Evolutionary conservation across 2,113 vertebrate species (phyloP).

Genomic region (Mobula birostris): DNA sequence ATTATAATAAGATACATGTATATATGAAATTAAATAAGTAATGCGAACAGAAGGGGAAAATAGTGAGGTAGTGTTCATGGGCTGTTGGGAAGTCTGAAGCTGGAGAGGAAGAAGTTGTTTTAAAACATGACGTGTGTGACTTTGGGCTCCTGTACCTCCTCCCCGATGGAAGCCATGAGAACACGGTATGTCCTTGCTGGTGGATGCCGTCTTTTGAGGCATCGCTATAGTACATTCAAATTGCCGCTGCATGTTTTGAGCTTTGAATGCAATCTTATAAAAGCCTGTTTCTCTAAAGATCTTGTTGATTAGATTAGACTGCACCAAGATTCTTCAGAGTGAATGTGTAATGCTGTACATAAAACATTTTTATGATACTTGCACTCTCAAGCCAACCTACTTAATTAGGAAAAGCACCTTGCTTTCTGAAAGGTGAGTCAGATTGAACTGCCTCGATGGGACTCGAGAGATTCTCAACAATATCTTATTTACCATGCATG

Average conservation of each 20-base stretch:
- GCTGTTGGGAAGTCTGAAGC: too few species aligned
- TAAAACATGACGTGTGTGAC: too few species aligned
- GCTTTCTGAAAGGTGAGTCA: constrained; percentile 20
- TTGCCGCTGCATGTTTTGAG: neutral
- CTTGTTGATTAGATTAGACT: neutral
- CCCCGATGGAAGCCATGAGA: too few species aligned
- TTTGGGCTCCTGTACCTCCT: too few species aligned
- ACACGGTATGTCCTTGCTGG: too few species aligned
- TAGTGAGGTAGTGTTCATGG: too few species aligned
- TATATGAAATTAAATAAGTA: too few species aligned
- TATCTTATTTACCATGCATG: neutral
- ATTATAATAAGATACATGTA: too few species aligned
- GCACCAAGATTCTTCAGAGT: neutral
- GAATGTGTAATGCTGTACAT: neutral
- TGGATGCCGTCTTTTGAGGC: too few species aligned
- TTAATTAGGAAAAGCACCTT: neutral
- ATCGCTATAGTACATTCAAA: neutral
- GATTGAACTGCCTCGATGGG: neutral
- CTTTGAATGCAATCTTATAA: neutral
- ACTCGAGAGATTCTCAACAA: neutral
- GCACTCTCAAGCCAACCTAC: neutral
- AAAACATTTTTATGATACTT: constrained; percentile 11
- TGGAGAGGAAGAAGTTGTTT: too few species aligned
- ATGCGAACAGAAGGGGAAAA: too few species aligned
- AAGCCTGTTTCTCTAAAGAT: neutral